Evolutionary conservation across 2,113 vertebrate species (phyloP).

Genomic region (Serilophus lunatus): DNA sequence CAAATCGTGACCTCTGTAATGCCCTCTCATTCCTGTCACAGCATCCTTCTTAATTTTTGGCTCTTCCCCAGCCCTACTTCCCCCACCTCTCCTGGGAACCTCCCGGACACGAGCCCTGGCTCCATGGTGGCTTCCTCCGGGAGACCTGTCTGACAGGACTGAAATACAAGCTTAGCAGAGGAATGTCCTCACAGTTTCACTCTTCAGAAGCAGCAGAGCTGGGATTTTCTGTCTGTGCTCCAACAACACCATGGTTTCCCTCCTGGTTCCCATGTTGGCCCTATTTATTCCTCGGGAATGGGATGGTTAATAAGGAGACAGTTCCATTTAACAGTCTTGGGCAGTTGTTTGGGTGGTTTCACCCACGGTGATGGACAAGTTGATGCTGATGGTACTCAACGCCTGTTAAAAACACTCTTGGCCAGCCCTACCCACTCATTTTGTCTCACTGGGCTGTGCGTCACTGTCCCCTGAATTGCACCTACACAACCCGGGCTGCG

Average conservation of each 20-base stretch:
- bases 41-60: neutral
- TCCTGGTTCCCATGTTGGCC: rapidly evolving
- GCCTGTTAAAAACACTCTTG: neutral
- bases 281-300: neutral
- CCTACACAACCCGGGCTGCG: neutral
- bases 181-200: neutral
- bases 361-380: neutral
- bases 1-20: neutral
- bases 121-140: neutral
- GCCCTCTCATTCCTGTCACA: neutral
- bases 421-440: neutral
- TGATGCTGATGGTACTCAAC: neutral
- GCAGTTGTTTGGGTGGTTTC: neutral
- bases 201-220: neutral
- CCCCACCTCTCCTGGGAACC: neutral
- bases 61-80: neutral
- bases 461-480: neutral
- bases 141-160: neutral
- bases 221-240: neutral
- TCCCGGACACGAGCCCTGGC: neutral
- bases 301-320: neutral
- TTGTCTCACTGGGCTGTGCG: rapidly evolving
- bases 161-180: neutral
- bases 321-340: rapidly evolving
- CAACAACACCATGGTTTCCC: neutral